Base-by-base conservation (phyloP, 2,113 vertebrate genomes). In the Charina bottae region DNA sequence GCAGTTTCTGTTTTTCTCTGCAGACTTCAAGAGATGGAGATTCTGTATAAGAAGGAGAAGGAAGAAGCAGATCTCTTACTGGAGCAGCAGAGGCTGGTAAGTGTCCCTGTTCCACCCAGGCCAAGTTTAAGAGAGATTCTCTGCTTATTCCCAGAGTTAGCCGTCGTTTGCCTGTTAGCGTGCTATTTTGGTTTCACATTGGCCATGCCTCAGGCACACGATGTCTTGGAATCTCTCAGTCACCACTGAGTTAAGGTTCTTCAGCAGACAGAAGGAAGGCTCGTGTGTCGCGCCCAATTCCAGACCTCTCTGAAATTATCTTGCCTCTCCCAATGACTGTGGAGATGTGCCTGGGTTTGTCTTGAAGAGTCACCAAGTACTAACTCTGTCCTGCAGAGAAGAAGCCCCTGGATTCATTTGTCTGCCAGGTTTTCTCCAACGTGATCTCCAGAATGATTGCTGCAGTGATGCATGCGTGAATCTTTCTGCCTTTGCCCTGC, bases 1-100 rank as follows among this genome's bases (percentile, higher is more conserved):
- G 91, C 85, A 21, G 21, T 19, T 72, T 68, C 64, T 95, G 53
- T 88, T 83, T 91, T 60, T 83, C 1, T 92, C 49, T 88, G 10
- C 95, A 99, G 99, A 93, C 98, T 99, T 60, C 99, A 99, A 93
- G 99, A 99, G 96, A 99, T 99, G 99, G 99, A 99, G 96, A 99
- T 99, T 94, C 96, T 99, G 4, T 99, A 99, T 97, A 99, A 99
- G 96, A 99, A 99, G 83, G 99, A 99, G 94, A 99, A 99, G 89
- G 99, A 99, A 86, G 99, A 99, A 96, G 99, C 99, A 2, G 99
- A 99, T 95, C 99, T 99, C 92, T 98, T 99, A 85, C 92, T 99
- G 96, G 99, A 99, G 96, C 99, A 99, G 95, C 99, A 99, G 97
- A 98, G 99, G 97, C 98, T 99, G 98, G 99, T 99, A 98, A 97